Base-by-base conservation (phyloP, 2,113 vertebrate species). In the Oreochromis niloticus region DNA sequence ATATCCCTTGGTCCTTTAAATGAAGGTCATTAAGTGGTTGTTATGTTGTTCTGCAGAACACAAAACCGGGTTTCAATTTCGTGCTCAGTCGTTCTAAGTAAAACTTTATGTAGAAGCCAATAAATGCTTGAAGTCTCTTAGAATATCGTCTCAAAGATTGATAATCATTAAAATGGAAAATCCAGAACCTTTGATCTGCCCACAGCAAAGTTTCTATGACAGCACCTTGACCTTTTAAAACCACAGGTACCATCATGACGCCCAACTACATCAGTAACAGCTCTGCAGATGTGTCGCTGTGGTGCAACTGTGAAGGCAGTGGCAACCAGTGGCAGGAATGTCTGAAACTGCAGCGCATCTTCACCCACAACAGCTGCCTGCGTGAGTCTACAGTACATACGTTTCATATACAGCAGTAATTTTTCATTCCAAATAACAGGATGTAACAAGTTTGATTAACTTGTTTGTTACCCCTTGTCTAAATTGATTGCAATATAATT, bases 241-340 rank as follows among this genome's bases (percentile, higher is more conserved):
- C 66, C 63, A 5, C 85, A 99, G 98, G 98, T 14, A 99, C 98
- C 8, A 94, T 96, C 83, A 97, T 99, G 97, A 99, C 98, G 7
- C 98, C 98, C 73, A 99, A 99, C 96, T 99, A 98, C 32, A 75
- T 99, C 92, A 98, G 97, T 85, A 98, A 97, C 90, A 94, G 95
- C 94, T 99, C 97, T 4, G 94, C 95, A 61, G 97, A 97, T 0
- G 96, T 98, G 82, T 97, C 98, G 2, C 95, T 99, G 93, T 98
- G 97, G 97, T 99, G 98, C 41, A 97, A 96, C 5, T 99, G 98
- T 91, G 96, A 97, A 79, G 97, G 97, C 91, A 99, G 98, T 2
- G 98, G 98, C 50, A 99, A 99, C 89, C 96, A 97, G 92, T 97
- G 97, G 94, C 97, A 98, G 82, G 97, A 98, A 19, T 99, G 98